Conservation (phyloP, 2,797 vertebrate species). For the Parauchenoglanis punctatus region DNA sequence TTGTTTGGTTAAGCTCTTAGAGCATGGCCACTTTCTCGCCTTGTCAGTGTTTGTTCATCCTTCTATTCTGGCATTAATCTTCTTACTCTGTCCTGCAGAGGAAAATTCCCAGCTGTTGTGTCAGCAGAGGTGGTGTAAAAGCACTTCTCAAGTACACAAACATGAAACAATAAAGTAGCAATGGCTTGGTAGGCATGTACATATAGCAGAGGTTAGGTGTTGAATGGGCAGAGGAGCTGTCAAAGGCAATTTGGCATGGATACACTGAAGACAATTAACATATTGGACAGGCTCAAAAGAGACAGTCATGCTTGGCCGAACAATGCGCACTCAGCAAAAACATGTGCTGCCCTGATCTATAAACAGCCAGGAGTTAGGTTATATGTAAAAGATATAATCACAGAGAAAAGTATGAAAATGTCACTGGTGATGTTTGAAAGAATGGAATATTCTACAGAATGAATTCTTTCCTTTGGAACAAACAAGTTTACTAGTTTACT, state of each 20-base stretch:
- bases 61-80: constrained; percentile 55
- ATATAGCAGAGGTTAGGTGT: constrained; percentile 24
- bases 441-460: too few relatives aligned
- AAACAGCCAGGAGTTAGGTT: not conserved
- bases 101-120: constrained; percentile 47
- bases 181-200: constrained; percentile 1
- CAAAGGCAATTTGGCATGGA: constrained; percentile 28
- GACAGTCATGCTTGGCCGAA: not conserved
- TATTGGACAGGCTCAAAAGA: not conserved
- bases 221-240: constrained; percentile 41
- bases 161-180: constrained; percentile 2
- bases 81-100: constrained; percentile 33
- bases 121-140: constrained; percentile 29
- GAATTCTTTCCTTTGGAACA: not conserved
- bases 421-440: not conserved
- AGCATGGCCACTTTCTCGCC: constrained; percentile 47
- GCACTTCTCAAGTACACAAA: constrained; percentile 23
- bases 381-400: not conserved
- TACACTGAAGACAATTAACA: constrained; percentile 38
- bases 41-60: constrained; percentile 53
- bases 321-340: not conserved
- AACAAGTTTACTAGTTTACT: not conserved
- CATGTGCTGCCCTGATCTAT: not conserved
- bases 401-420: not conserved
- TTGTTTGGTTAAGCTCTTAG: constrained; percentile 56